Conservation (phyloP, 2,797 vertebrate genomes). For the Sebastes hubbsi region DNA sequence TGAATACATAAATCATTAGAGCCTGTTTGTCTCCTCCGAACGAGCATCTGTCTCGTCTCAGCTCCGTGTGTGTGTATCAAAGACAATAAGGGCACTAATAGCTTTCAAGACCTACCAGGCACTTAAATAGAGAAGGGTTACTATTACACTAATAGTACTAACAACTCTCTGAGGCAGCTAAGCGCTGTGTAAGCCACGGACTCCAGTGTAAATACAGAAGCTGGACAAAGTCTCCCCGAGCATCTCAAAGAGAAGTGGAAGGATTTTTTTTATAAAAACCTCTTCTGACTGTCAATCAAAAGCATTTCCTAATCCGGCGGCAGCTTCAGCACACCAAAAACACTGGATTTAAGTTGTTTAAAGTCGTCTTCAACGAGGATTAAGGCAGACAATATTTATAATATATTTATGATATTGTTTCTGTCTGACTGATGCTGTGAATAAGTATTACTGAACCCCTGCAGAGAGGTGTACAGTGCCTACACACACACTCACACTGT, state of each 20-base stretch:
- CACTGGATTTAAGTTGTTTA: neutral
- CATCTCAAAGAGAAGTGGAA: neutral
- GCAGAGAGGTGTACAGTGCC: neutral
- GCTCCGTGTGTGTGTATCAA: conserved; percentile 29
- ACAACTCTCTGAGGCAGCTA: conserved; percentile 34
- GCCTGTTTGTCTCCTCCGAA: conserved; percentile 25
- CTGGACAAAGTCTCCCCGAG: conserved; percentile 14
- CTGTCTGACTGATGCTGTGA: neutral
- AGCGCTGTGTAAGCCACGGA: conserved; percentile 6
- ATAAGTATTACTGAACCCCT: neutral
- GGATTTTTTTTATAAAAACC: neutral
- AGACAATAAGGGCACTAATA: conserved; percentile 50
- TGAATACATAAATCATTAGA: conserved; percentile 28
- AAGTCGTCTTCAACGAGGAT: neutral
- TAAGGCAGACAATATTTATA: neutral
- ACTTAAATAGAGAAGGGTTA: conserved; percentile 48
- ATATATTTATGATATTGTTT: neutral
- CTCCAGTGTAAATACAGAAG: conserved; percentile 47
- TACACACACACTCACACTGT: neutral
- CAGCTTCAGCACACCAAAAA: neutral
- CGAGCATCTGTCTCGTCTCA: conserved; percentile 31
- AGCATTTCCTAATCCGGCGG: neutral
- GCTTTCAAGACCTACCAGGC: conserved; percentile 26
- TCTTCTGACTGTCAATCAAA: neutral
- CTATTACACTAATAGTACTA: conserved; percentile 55